These are phyloP conservation scores for Danio tinwini DNA, from an alignment of 2,797 vertebrate species.

Conservation along the genomic window DNA sequence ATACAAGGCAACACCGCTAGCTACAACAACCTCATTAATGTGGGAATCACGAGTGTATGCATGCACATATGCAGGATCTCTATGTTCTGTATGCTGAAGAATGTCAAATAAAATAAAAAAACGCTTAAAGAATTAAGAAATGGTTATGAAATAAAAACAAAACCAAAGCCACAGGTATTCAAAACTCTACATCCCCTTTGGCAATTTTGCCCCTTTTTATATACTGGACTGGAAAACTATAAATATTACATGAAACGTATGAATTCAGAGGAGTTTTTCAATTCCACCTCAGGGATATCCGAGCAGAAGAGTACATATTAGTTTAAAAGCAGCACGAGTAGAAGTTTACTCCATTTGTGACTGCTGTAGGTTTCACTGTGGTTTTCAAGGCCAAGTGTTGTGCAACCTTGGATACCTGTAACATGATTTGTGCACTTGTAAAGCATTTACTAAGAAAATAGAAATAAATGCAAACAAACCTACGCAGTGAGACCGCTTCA, in stretches of 20 bases:
- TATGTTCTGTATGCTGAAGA: background rate
- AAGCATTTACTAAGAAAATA: background rate
- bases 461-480: background rate
- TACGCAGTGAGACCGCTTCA: background rate
- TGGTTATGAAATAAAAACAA: background rate
- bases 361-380: background rate
- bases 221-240: slow-evolving; percentile 8
- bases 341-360: slow-evolving; percentile 12
- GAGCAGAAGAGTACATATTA: slow-evolving; percentile 13
- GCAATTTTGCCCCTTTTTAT: background rate
- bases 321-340: slow-evolving; percentile 26
- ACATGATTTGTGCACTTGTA: background rate
- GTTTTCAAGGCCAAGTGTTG: background rate
- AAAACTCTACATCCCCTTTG: slow-evolving; percentile 42
- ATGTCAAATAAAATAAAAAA: background rate
- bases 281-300: slow-evolving; percentile 22
- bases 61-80: background rate
- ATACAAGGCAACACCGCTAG: background rate
- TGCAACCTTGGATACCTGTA: background rate
- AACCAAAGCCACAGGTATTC: slow-evolving; percentile 46
- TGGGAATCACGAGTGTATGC: background rate
- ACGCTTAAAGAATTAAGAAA: background rate
- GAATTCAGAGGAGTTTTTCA: slow-evolving; percentile 27
- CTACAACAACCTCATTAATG: background rate
- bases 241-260: slow-evolving; percentile 37